These are phyloP conservation scores for Stenodema calcarata DNA, from an alignment of 2,888 invertebrate genomes.

Conservation along the genomic window DNA sequence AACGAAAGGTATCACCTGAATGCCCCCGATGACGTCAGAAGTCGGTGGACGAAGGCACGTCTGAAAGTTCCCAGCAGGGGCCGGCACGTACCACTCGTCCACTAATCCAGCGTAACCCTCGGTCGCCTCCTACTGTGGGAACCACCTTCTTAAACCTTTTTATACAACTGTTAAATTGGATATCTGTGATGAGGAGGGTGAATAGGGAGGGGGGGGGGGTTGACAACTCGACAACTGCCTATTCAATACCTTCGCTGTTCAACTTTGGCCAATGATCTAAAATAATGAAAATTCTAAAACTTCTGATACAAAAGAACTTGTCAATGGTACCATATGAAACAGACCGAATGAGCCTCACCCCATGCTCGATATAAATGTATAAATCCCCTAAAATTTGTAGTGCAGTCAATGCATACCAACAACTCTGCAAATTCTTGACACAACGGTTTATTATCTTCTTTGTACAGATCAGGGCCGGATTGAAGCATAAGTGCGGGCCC, in stretches of 20 bases:
- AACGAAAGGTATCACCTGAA: conserved; percentile 44
- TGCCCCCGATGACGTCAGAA: conserved; percentile 41
- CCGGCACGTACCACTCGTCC: conserved; percentile 49
- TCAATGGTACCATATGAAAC: too few species aligned
- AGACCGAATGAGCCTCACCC: too few species aligned
- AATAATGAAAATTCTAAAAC: neutral
- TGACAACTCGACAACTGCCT: neutral
- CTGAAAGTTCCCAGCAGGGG: conserved; percentile 43
- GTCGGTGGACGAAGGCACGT: conserved; percentile 24
- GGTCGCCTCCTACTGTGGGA: conserved; percentile 33
- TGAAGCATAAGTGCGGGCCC: too few species aligned
- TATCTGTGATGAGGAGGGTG: neutral
- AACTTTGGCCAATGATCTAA: neutral
- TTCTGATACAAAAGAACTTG: neutral
- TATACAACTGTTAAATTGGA: conserved; percentile 48
- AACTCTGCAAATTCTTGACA: too few species aligned
- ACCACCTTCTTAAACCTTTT: conserved; percentile 41
- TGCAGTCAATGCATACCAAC: too few species aligned
- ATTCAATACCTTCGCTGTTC: neutral
- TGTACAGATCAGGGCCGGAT: too few species aligned
- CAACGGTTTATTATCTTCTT: too few species aligned
- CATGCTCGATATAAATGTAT: too few species aligned
- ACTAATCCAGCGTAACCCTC: conserved; percentile 43
- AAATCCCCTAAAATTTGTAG: too few species aligned
- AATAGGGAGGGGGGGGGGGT: too few species aligned